Percentiles rank a stretch among this genome's conserved stretches.
These are phyloP conservation scores for Zaprionus davidi DNA, from an alignment of 1,140 invertebrate species.

Conservation along the genomic window DNA sequence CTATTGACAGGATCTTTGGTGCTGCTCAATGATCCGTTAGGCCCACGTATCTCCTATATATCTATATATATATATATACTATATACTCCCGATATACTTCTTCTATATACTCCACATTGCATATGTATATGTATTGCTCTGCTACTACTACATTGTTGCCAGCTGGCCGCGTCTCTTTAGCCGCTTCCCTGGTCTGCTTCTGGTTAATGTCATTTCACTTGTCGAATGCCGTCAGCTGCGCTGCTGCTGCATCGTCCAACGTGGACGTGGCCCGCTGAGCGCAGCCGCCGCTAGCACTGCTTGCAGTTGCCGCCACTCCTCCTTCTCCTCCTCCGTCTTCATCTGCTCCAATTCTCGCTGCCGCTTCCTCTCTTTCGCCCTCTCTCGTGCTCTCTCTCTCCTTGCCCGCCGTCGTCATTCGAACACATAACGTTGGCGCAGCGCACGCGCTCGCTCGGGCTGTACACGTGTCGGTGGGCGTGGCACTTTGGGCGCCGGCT, in stretches of 20 bases:
- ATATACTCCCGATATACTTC: no score
- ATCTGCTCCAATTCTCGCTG: not conserved
- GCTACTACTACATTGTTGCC: constrained; percentile 22
- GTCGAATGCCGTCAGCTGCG: constrained; percentile 48
- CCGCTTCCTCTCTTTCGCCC: not conserved
- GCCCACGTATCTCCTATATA: constrained; percentile 17
- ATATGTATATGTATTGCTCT: not conserved
- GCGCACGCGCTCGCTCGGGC: constrained; percentile 62
- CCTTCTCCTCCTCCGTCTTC: constrained; percentile 8
- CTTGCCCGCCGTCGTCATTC: constrained; percentile 50
- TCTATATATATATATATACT: no score
- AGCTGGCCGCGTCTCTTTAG: constrained; percentile 20
- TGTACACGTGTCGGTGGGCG: constrained; percentile 62
- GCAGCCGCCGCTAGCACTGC: constrained; percentile 44
- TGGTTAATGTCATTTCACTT: constrained; percentile 13
- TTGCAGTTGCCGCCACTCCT: constrained; percentile 34
- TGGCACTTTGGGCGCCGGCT: constrained; percentile 44
- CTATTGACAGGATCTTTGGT: constrained; percentile 72
- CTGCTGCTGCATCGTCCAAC: constrained; percentile 21
- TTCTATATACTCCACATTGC: not conserved
- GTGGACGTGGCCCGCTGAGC: constrained; percentile 7
- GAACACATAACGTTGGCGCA: constrained; percentile 63
- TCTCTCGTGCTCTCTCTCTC: not conserved
- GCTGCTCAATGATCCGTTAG: constrained; percentile 52
- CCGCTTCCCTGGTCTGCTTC: constrained; percentile 1